Percentiles rank a stretch among this genome's conserved stretches.
Conservation (phyloP, 1,140 invertebrate species). For the Bradynema listronoti region DNA sequence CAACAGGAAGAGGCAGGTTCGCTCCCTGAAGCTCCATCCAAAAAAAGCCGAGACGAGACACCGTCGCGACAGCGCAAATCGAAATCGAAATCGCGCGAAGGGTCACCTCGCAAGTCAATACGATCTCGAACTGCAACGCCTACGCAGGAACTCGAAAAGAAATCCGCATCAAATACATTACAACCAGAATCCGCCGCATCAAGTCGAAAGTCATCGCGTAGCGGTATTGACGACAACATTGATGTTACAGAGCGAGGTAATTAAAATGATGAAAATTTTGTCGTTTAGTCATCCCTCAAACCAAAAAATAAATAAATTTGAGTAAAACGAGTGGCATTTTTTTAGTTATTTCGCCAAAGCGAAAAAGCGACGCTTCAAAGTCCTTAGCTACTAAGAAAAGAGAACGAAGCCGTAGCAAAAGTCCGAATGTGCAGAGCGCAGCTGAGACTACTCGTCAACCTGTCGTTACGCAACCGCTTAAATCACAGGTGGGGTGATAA, state of each 20-base stretch:
- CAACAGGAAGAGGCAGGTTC: conserved; percentile 70
- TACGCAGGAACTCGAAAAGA: conserved; percentile 33
- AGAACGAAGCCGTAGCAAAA: conserved; percentile 42
- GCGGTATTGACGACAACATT: background rate
- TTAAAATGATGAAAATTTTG: background rate
- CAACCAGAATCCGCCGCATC: conserved; percentile 24
- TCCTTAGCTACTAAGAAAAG: conserved; percentile 28
- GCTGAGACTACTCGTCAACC: conserved; percentile 31
- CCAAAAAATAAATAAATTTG: background rate
- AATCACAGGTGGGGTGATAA: conserved; percentile 46
- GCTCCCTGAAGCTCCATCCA: conserved; percentile 47
- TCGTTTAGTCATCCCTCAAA: background rate
- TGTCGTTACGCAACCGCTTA: conserved; percentile 45
- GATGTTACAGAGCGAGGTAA: background rate
- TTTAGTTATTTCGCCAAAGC: background rate
- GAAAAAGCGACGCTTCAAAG: background rate
- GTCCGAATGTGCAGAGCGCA: conserved; percentile 22
- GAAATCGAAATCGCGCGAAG: conserved; percentile 53
- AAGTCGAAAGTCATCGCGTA: conserved; percentile 20
- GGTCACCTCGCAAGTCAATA: conserved; percentile 50
- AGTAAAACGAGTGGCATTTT: background rate
- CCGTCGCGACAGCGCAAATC: conserved; percentile 41
- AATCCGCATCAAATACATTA: conserved; percentile 17
- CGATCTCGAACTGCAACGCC: conserved; percentile 52
- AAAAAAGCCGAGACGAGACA: conserved; percentile 41